Evolutionary conservation across 2,888 invertebrate species (phyloP), one percentile per base, ranked within the genome.

Genomic region (Schizotus pectinicornis): DNA sequence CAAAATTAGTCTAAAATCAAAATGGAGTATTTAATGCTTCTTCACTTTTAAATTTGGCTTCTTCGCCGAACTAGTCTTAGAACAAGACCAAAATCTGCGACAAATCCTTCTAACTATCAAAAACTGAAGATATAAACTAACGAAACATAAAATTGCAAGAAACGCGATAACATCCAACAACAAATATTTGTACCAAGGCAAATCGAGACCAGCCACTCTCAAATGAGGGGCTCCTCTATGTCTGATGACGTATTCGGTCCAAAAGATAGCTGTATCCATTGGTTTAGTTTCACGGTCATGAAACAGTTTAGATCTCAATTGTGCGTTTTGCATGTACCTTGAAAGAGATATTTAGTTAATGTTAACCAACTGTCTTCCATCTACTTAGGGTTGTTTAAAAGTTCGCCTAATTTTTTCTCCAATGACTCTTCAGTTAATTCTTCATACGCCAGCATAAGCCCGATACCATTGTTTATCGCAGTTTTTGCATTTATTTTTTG

Each of bases 151-250:
- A 31, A 49, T 1, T 9, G n/a, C 7, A n/a, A 56, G 0, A 42
- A 52, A 22, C 5, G 7, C 42, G 35, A 57, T 49, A 30, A 59
- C 41, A 39, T 59, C 59, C n/a, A 59, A 30, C 9, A 59, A 46
- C 33, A 39, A 22, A 45, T 59, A 59, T 50, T 59, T 33, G 36
- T 59, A 59, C 59, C 59, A 59, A 5, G 59, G 54, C 14, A 59
- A 33, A 32, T 59, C 59, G 1, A 59, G 9, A 2, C 8, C 59
- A 9, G 59, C 54, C 0, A 59, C 59, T 32, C 45, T 49, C 7
- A 59, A 56, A 53, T 67, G 67, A 8, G 58, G 52, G n/a, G 67
- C 67, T 9, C 67, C 67, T 33, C 56, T 49, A 48, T 67, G 64
- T 35, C 61, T 42, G 7, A 65, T 46, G 0, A 66, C 61, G 38